Evolutionary conservation across 2,113 vertebrate genomes (phyloP).

Genomic region (Telmatochromis sp.): DNA sequence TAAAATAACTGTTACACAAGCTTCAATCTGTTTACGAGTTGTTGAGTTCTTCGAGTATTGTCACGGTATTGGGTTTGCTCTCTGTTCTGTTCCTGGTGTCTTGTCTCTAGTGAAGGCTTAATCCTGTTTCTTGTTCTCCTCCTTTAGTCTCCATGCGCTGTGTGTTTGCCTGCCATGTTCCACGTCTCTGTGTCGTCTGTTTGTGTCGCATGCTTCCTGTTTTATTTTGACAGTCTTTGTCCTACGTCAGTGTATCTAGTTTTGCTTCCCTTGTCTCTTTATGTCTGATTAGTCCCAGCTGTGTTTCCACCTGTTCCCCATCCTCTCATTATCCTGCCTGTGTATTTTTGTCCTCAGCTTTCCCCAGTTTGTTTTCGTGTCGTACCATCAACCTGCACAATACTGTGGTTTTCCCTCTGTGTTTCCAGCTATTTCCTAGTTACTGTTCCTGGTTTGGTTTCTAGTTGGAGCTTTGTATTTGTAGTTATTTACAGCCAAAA

Average conservation of each 20-base stretch:
- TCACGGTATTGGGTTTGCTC: fast-evolving
- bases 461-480: not conserved
- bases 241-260: not conserved
- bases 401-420: fast-evolving
- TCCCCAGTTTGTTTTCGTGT: fast-evolving
- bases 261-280: not conserved
- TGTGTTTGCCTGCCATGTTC: fast-evolving
- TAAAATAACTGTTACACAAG: not conserved
- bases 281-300: not conserved
- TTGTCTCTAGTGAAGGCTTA: not conserved
- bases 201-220: not conserved
- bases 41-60: not conserved
- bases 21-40: not conserved
- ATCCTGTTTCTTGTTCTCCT: fast-evolving
- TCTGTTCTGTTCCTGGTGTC: not conserved
- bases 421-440: not conserved
- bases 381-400: fast-evolving
- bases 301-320: fast-evolving
- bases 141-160: not conserved
- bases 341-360: not conserved
- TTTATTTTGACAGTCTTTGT: not conserved
- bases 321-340: not conserved
- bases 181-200: not conserved
- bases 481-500: not conserved
- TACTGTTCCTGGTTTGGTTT: not conserved